These are phyloP conservation scores for Varanus salvator DNA, from an alignment of 2,113 vertebrate species.

Conservation along the genomic window DNA sequence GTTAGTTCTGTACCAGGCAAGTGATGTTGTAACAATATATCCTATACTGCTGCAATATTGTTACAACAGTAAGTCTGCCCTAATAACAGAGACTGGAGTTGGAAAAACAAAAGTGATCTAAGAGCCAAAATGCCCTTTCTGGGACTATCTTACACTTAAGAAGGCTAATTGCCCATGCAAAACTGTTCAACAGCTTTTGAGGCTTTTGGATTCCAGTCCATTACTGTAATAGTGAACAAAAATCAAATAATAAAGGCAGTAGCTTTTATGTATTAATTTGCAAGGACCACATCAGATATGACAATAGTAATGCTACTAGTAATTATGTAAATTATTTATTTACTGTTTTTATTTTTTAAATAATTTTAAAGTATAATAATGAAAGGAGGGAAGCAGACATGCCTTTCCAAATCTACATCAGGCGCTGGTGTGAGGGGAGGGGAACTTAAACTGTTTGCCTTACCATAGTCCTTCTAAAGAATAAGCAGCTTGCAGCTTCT, in stretches of 20 bases:
- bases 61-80: background rate
- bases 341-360: background rate
- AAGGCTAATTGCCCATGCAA: slow-evolving; percentile 2
- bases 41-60: too few relatives aligned
- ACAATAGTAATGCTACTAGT: background rate
- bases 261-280: background rate
- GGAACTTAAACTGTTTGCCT: background rate
- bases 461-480: background rate
- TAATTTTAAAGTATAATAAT: background rate
- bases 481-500: background rate
- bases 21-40: background rate
- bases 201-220: background rate
- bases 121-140: slow-evolving; percentile 7
- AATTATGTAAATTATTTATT: background rate
- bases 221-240: background rate
- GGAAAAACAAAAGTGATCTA: slow-evolving; percentile 10
- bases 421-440: background rate
- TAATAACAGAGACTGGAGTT: background rate
- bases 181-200: background rate
- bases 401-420: background rate
- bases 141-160: background rate
- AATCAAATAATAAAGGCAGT: background rate
- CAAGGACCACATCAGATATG: background rate
- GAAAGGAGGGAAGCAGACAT: too few relatives aligned
- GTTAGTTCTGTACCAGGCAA: background rate